These are phyloP conservation scores for Poecilus cupreus DNA, from an alignment of 2,888 invertebrate genomes.

Conservation along the genomic window DNA sequence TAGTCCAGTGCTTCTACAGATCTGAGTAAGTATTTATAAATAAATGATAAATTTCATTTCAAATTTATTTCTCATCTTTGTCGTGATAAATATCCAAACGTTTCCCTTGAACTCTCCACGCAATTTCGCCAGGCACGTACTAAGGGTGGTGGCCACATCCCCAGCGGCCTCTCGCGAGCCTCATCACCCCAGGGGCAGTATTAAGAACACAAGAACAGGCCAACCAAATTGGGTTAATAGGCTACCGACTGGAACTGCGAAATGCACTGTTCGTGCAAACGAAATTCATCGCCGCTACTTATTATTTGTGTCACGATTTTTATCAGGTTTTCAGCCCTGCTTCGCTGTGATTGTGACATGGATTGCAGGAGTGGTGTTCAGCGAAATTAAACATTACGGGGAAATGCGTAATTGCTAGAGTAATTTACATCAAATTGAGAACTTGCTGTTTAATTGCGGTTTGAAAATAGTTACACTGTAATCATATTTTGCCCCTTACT, in stretches of 20 bases:
- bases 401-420: background rate
- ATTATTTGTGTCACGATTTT: slow-evolving; percentile 27
- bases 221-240: slow-evolving; percentile 33
- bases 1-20: too few relatives aligned
- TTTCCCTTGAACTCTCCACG: background rate
- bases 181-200: slow-evolving; percentile 3
- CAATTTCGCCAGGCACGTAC: background rate
- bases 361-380: background rate
- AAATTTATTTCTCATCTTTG: too few relatives aligned
- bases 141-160: background rate
- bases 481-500: too few relatives aligned
- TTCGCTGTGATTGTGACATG: background rate
- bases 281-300: background rate
- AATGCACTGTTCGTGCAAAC: slow-evolving; percentile 12
- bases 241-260: background rate
- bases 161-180: background rate
- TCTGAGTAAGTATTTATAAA: too few relatives aligned
- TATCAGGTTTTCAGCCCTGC: background rate
- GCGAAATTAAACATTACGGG: background rate
- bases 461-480: too few relatives aligned
- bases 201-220: slow-evolving; percentile 11
- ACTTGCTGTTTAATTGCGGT: too few relatives aligned
- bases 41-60: background rate
- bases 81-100: background rate
- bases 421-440: slow-evolving; percentile 18